Base-by-base conservation (phyloP, 1,140 invertebrate species). In the Pseudobourletiella spinata region DNA sequence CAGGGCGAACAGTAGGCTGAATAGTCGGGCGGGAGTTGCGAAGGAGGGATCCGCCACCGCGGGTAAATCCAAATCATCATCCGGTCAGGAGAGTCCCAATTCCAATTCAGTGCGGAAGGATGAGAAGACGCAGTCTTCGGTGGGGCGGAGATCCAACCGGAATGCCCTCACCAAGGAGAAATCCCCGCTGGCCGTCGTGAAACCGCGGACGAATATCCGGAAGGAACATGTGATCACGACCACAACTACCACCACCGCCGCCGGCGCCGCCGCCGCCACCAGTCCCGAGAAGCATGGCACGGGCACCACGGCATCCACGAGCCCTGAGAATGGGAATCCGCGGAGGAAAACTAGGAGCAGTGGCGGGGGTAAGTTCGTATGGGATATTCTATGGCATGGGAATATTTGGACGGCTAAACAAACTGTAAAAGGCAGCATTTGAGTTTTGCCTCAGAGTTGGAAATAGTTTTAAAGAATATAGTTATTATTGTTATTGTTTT, bases 271-370 rank as follows among this genome's bases (percentile, higher is more conserved):
- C n/a, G 8, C 28, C 29, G 6, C 14, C 52, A 35, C 15, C 24
- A 35, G 26, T 51, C 3, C 2, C 16, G 14, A 43, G 52, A 2
- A 59, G 11, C 26, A 26, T 24, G 1, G 57, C 8, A 59, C 48
- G 8, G 35, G 28, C 16, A 30, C 52, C 44, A 64, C 57, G 6
- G 44, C 64, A 35, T 32, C 57, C 15, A 57, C 67, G 16, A 56
- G 46, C 25, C 61, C 61, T 1, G 63, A 69, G 57, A 67, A 62
- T 65, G 61, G 63, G 29, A 69, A 64, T 64, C 59, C 62, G 28
- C 11, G 65, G 4, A 16, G 68, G 6, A 69, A 69, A 59, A 69
- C 68, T 1, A 59, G 68, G 28, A 69, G 68, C 48, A 69, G 64
- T 59, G 68, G 43, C 32, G 65, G 60, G 39, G 59, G 60, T 57